phyloP scores from a whole-genome alignment of 1,140 invertebrate species.

The Pseudomyrmex concolor region DNA sequence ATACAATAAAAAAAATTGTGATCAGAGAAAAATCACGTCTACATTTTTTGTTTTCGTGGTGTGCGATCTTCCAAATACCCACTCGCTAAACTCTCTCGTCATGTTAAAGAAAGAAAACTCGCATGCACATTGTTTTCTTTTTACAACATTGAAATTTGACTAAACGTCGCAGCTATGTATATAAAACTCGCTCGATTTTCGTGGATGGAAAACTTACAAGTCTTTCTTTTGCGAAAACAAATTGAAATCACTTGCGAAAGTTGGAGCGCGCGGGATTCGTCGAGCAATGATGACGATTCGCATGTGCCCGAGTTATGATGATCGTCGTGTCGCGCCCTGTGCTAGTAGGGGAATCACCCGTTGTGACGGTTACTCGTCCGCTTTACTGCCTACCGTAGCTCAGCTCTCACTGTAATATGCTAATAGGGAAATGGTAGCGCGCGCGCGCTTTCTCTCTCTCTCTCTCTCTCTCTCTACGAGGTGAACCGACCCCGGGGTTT shows the following conservation, averaged over 20 bases:
- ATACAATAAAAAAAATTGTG: background rate
- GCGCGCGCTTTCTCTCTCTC: no score
- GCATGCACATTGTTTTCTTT: no score
- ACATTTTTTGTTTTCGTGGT: background rate
- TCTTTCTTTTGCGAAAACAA: slow-evolving; percentile 1
- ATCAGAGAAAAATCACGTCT: background rate
- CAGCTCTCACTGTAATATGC: slow-evolving; percentile 69
- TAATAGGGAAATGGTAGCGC: slow-evolving; percentile 70
- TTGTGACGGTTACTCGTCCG: slow-evolving; percentile 70
- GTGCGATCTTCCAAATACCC: background rate
- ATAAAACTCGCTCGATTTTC: no score
- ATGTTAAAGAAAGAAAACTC: no score
- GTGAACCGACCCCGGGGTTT: slow-evolving; percentile 55
- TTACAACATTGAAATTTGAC: no score
- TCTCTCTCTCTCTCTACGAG: slow-evolving; percentile 51
- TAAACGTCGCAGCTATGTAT: no score
- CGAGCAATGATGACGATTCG: slow-evolving; percentile 58
- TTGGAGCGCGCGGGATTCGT: background rate
- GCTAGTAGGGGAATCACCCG: slow-evolving; percentile 58
- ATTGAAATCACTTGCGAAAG: background rate
- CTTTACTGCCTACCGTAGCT: slow-evolving; percentile 63
- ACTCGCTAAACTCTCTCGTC: no score
- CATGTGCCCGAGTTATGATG: slow-evolving; percentile 57
- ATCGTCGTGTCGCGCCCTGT: slow-evolving; percentile 48
- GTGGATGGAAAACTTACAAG: no score